Evolutionary conservation across 2,113 vertebrate species (phyloP).

Genomic region (Motacilla tschutschensis): DNA sequence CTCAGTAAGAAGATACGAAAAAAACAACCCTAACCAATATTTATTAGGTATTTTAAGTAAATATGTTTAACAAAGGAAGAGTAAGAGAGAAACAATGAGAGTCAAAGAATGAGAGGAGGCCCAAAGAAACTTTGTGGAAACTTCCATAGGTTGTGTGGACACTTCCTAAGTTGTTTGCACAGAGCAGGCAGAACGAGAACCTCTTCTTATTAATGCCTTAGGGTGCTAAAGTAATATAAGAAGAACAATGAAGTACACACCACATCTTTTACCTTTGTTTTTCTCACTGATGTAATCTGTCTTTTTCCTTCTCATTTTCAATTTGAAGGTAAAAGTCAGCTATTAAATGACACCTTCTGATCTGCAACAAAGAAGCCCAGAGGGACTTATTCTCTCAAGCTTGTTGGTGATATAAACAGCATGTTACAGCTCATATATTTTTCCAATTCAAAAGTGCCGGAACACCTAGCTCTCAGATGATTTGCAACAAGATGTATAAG

Average conservation of each 20-base stretch:
- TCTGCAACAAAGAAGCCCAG: not conserved
- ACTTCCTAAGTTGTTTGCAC: not conserved
- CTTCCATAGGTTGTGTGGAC: not conserved
- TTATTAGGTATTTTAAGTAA: not conserved
- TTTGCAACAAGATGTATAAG: not conserved
- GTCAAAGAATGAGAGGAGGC: not conserved
- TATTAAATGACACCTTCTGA: slow-evolving; percentile 7
- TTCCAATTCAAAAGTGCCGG: not conserved
- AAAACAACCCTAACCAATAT: accelerated
- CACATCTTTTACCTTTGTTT: not conserved
- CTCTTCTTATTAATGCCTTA: not conserved
- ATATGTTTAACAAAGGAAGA: not conserved
- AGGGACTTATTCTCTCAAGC: not conserved
- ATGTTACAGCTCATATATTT: slow-evolving; percentile 14
- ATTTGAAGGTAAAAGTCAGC: not conserved
- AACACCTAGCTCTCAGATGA: slow-evolving; percentile 8
- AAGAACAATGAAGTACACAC: not conserved
- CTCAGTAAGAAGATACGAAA: not conserved
- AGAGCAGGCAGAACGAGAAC: not conserved
- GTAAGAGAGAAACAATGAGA: not conserved
- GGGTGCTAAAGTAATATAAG: not conserved
- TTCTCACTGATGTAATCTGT: not conserved
- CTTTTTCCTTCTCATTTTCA: slow-evolving; percentile 2
- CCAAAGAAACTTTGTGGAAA: not conserved
- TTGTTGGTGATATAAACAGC: not conserved